phyloP scores from a whole-genome alignment of 2,888 invertebrate species.

The Alviniconcha strummeri region DNA sequence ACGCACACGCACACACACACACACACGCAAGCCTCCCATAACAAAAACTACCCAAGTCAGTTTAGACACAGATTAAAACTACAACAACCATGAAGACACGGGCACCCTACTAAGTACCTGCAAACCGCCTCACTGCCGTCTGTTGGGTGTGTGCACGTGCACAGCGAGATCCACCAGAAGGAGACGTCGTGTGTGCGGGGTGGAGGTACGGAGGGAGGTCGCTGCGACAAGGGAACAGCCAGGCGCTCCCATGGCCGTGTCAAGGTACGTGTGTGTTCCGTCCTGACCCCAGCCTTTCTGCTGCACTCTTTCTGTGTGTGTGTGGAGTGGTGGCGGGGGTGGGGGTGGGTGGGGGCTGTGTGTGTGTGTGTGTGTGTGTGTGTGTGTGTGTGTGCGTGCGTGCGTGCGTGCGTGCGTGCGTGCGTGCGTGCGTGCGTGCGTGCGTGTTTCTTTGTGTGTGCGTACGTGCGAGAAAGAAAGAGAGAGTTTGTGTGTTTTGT shows the following conservation, averaged over 20 bases:
- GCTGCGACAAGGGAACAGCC: constrained; percentile 93
- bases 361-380: not conserved
- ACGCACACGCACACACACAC: no score
- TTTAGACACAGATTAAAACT: no score
- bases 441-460: not conserved
- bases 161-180: no score
- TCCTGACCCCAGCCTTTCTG: no score
- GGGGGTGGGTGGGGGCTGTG: not conserved
- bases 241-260: constrained; percentile 70
- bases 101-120: no score
- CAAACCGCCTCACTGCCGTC: no score
- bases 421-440: constrained; percentile 15
- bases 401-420: not conserved
- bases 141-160: no score
- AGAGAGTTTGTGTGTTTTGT: constrained; percentile 5
- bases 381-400: constrained; percentile 2
- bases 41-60: no score
- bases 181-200: constrained; percentile 68
- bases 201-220: constrained; percentile 94
- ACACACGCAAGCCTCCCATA: no score
- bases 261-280: not conserved
- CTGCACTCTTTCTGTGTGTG: not conserved
- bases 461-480: not conserved
- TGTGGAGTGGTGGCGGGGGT: not conserved
- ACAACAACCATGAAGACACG: no score